phyloP scores from a whole-genome alignment of 2,888 invertebrate genomes.

The Agrenia bidenticulata region DNA sequence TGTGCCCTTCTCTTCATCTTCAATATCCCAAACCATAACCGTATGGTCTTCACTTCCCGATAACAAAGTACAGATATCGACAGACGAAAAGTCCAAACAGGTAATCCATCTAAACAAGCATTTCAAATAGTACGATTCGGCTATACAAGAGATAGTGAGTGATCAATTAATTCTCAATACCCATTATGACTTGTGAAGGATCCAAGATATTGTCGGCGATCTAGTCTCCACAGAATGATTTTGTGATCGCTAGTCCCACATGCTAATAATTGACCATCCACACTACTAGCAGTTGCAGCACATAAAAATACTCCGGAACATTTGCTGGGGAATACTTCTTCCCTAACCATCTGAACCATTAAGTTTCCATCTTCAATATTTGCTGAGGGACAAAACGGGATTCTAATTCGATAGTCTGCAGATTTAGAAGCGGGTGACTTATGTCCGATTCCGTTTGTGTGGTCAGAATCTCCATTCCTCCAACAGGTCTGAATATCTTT shows the following conservation, averaged over 20 bases:
- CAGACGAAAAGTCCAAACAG: slow-evolving; percentile 45
- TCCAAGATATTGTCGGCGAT: slow-evolving; percentile 28
- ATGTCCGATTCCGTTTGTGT: background rate
- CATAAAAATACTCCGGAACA: slow-evolving; percentile 40
- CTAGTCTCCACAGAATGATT: slow-evolving; percentile 42
- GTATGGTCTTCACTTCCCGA: slow-evolving; percentile 51
- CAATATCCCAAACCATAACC: slow-evolving; percentile 51
- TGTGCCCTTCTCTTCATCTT: slow-evolving; percentile 42
- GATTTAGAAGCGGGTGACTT: slow-evolving; percentile 41
- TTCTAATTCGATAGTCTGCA: slow-evolving; percentile 24
- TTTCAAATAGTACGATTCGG: background rate
- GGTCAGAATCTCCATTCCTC: slow-evolving; percentile 1
- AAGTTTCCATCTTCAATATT: slow-evolving; percentile 37
- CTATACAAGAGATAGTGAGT: slow-evolving; percentile 3
- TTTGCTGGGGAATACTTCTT: slow-evolving; percentile 34
- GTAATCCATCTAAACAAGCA: slow-evolving; percentile 39
- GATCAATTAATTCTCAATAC: slow-evolving; percentile 23
- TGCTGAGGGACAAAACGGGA: slow-evolving; percentile 13
- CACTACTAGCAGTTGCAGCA: slow-evolving; percentile 37
- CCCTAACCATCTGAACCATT: slow-evolving; percentile 32
- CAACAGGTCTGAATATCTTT: slow-evolving; percentile 13
- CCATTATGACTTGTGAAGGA: slow-evolving; percentile 50
- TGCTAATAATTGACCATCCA: slow-evolving; percentile 39
- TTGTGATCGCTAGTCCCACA: slow-evolving; percentile 49
- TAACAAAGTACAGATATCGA: slow-evolving; percentile 42